Percentiles rank a stretch among this genome's conserved stretches.
These are phyloP conservation scores for Rhea pennata DNA, from an alignment of 2,113 vertebrate species.

Conservation along the genomic window DNA sequence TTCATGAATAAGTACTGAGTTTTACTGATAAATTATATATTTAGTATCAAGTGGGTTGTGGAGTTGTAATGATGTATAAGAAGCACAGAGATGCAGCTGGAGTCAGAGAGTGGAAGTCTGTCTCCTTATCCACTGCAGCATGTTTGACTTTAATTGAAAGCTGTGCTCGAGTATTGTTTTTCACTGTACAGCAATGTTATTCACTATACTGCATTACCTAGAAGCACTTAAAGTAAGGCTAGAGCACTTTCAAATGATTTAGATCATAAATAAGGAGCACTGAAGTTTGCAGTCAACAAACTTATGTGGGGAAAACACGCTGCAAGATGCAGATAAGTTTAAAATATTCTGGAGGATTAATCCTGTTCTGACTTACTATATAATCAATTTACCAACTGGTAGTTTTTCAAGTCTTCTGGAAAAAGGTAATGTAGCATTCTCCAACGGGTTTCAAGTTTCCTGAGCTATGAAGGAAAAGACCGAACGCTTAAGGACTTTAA, in stretches of 20 bases:
- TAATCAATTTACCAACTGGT: constrained; percentile 52
- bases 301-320: constrained; percentile 39
- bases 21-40: constrained; percentile 73
- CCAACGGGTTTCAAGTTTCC: constrained; percentile 35
- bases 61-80: constrained; percentile 47
- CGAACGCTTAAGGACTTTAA: constrained; percentile 49
- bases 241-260: constrained; percentile 58
- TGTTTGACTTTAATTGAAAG: constrained; percentile 65
- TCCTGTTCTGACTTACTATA: constrained; percentile 19
- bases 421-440: constrained; percentile 50
- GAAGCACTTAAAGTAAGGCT: constrained; percentile 65
- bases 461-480: constrained; percentile 1
- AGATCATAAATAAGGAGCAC: constrained; percentile 63
- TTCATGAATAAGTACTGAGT: constrained; percentile 67
- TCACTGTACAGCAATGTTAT: constrained; percentile 55
- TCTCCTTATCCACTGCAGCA: constrained; percentile 50
- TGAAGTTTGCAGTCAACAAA: constrained; percentile 67
- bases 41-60: constrained; percentile 55
- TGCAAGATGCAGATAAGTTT: constrained; percentile 36
- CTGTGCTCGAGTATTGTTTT: constrained; percentile 66
- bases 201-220: constrained; percentile 51
- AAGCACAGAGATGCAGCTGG: constrained; percentile 37
- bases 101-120: constrained; percentile 58
- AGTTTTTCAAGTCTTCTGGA: constrained; percentile 60
- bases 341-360: constrained; percentile 43